These are phyloP conservation scores for Sebastes diploproa DNA, from an alignment of 2,797 vertebrate species.

Conservation along the genomic window DNA sequence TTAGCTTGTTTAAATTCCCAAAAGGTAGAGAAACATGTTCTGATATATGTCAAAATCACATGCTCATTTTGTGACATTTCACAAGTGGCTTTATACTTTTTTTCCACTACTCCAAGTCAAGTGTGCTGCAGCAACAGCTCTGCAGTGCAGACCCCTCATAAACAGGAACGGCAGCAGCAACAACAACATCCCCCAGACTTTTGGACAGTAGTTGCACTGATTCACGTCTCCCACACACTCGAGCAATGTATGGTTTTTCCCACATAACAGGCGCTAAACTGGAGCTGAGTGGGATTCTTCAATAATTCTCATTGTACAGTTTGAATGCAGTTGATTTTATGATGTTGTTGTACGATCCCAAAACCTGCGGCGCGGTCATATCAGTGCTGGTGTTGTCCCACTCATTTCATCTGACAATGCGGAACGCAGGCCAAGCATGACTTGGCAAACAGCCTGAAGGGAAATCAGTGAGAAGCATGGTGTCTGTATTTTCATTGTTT, in stretches of 20 bases:
- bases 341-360: conserved; percentile 33
- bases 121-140: neutral
- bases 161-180: neutral
- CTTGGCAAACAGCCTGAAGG: conserved; percentile 55
- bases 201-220: conserved; percentile 35
- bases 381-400: conserved; percentile 50
- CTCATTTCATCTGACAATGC: conserved; percentile 59
- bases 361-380: conserved; percentile 44
- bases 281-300: conserved; percentile 44
- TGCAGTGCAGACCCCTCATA: neutral
- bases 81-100: neutral
- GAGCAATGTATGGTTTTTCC: conserved; percentile 16
- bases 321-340: conserved; percentile 40
- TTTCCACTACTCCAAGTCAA: neutral
- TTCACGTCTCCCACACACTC: conserved; percentile 36
- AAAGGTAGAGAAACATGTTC: neutral
- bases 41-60: neutral
- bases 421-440: conserved; percentile 52
- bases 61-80: neutral
- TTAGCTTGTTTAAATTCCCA: neutral
- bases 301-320: conserved; percentile 27
- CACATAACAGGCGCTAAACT: conserved; percentile 18
- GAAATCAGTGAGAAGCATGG: conserved; percentile 47
- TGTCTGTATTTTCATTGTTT: conserved; percentile 75
- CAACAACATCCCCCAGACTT: conserved; percentile 26